phyloP scores from a whole-genome alignment of 2,797 vertebrate species.

The Acanthopagrus latus region DNA sequence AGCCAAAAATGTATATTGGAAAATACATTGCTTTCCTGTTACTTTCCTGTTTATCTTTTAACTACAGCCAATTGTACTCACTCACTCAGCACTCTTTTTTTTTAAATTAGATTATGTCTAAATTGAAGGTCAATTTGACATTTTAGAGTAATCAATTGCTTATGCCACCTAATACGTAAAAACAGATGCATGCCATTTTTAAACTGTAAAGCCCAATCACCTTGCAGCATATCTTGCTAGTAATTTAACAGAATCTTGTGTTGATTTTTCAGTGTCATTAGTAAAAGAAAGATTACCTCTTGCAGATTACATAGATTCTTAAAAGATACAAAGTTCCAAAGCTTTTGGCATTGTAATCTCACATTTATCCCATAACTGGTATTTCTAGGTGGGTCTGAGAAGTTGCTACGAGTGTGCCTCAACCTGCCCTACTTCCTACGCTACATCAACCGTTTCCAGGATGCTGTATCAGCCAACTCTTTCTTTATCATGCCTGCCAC shows the following conservation, averaged over 20 bases:
- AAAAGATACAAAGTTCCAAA: not conserved
- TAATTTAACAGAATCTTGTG: not conserved
- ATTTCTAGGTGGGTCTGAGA: constrained; percentile 94
- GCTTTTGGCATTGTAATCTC: not conserved
- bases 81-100: not conserved
- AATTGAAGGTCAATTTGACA: not conserved
- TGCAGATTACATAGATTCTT: not conserved
- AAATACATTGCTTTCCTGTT: not conserved
- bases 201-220: not conserved
- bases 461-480: constrained; percentile 96
- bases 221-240: not conserved
- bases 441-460: constrained; percentile 99
- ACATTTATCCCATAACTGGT: not conserved
- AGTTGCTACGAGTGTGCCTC: constrained; percentile 96
- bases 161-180: not conserved
- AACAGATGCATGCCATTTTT: not conserved
- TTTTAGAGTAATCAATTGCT: not conserved
- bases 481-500: constrained; percentile 99
- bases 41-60: too few species aligned
- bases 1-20: not conserved
- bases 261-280: not conserved
- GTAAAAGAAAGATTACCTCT: not conserved
- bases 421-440: constrained; percentile 98
- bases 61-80: not conserved
- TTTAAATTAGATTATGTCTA: not conserved